These are phyloP conservation scores for Platycnemis pennipes DNA, from an alignment of 2,888 invertebrate genomes.

Conservation along the genomic window DNA sequence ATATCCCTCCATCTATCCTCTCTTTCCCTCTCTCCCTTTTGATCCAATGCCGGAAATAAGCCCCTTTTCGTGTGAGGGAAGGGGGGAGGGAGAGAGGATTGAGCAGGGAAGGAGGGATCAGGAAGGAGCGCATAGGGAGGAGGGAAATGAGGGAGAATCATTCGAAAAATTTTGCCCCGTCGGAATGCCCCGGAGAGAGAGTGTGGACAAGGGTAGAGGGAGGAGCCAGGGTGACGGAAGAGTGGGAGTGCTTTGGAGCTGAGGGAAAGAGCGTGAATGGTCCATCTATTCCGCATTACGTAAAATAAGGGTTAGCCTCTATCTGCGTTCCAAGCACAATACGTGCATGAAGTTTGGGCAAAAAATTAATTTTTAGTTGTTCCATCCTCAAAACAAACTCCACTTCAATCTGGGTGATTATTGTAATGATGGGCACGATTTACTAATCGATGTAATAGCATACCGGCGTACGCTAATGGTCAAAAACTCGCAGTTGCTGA, in stretches of 20 bases:
- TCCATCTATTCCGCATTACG: too few relatives aligned
- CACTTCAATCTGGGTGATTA: too few relatives aligned
- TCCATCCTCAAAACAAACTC: too few relatives aligned
- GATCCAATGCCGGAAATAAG: constrained; percentile 59
- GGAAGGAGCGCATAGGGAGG: background rate
- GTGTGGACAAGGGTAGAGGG: background rate
- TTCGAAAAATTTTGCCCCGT: background rate
- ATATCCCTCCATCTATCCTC: background rate
- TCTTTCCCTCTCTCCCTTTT: constrained; percentile 22
- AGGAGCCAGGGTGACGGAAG: background rate
- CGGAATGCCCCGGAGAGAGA: background rate
- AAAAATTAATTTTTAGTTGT: too few relatives aligned
- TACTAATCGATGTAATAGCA: too few relatives aligned
- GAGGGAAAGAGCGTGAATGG: background rate
- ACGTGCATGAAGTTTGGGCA: too few relatives aligned
- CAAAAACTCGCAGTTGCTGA: too few relatives aligned
- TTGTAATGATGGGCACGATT: too few relatives aligned
- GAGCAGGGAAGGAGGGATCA: background rate
- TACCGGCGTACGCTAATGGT: too few relatives aligned
- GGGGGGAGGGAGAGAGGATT: background rate
- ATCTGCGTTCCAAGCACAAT: too few relatives aligned
- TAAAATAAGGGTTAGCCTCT: too few relatives aligned
- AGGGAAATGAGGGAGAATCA: background rate
- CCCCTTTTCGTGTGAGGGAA: background rate
- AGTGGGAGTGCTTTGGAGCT: too few relatives aligned